Evolutionary conservation across 2,888 invertebrate species (phyloP), one percentile per base, ranked within the genome.

Genomic region (Hydraecia micacea): DNA sequence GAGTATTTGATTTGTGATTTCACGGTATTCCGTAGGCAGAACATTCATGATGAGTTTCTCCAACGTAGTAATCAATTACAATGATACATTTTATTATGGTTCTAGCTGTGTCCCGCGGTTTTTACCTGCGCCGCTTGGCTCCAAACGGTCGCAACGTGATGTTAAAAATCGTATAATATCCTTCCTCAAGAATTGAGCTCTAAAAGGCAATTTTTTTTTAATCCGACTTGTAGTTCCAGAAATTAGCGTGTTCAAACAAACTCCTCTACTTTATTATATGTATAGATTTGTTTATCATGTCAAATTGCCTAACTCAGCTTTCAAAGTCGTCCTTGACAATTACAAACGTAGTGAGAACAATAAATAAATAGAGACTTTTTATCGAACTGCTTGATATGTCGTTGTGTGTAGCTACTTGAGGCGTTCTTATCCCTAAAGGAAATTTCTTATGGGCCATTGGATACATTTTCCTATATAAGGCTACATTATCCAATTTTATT

Each of bases 1-100:
- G 13, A 21, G 13, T 49, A 77, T 62, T 78, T 52, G 32, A 42
- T 78, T 52, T 52, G 21, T 62, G 68, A 32, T 42, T 55, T 77
- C 9, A 1, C 28, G 21, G 7, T 74, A 65, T 8, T 7, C 25
- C 7, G 18, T 42, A 60, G 15, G 21, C 49, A n/a, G 46, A 46
- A 5, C 3, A 49, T 52, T 21, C 8, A 25, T 69, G 2, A 39
- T 39, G 9, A 4, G 36, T 73, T 52, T 52, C 32, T 52, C 25
- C 18, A 69, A 52, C 15, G 15, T 32, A 25, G 25, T 32, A 15
- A 36, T 36, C 6, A 9, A 18, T 36, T 52, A n/a, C 6, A 73
- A 52, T 42, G 0, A 8, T 55, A 0, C 5, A 42, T 42, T 25
- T 52, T 36, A 18, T 1, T 28, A 15, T 15, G 21, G 21, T n/a